These are phyloP conservation scores for Metaphire vulgaris DNA, from an alignment of 1,140 invertebrate species.

Conservation along the genomic window DNA sequence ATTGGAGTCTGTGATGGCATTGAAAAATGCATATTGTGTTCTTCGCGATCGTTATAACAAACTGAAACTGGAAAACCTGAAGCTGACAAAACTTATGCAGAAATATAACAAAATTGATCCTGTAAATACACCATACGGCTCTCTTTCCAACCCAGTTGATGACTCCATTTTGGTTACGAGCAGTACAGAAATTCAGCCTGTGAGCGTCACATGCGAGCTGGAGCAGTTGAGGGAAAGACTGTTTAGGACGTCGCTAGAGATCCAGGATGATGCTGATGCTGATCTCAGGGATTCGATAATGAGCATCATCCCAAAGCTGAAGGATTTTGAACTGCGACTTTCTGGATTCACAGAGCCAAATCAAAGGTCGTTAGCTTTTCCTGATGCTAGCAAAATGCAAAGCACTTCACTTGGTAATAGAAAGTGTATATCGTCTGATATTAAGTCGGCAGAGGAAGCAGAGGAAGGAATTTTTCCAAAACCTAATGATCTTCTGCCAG, in stretches of 20 bases:
- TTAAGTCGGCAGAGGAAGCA: no score
- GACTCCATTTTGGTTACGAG: background rate
- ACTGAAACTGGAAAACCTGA: background rate
- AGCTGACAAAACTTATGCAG: background rate
- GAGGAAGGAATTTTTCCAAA: no score
- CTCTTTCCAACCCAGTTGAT: no score
- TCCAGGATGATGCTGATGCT: background rate
- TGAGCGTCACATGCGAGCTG: background rate
- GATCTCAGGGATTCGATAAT: background rate
- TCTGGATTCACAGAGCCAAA: background rate
- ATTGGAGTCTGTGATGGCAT: background rate
- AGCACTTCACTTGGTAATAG: no score
- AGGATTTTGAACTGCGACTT: background rate
- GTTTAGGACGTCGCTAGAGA: background rate
- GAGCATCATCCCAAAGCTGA: background rate
- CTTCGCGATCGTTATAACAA: background rate
- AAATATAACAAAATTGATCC: background rate
- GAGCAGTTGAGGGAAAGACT: background rate
- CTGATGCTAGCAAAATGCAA: no score
- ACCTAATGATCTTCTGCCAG: no score
- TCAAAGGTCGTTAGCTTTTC: no score
- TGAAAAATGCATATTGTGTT: background rate
- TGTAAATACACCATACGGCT: no score
- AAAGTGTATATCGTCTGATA: no score
- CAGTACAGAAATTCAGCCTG: background rate